Evolutionary conservation across 2,888 invertebrate species (phyloP), one percentile per base, ranked within the genome.

Genomic region (Volucella inanis): DNA sequence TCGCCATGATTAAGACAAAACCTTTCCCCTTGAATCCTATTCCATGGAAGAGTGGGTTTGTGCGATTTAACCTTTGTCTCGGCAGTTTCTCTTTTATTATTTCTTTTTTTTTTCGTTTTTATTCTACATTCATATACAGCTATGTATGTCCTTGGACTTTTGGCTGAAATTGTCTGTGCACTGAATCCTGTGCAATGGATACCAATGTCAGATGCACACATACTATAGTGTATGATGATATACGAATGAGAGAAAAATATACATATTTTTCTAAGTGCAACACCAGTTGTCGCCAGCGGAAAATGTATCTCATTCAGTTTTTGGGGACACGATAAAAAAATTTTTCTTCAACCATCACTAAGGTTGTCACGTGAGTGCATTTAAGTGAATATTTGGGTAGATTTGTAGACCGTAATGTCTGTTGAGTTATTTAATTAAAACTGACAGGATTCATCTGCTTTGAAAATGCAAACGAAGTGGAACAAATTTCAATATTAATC

Each of bases 61-160:
- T 57, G 11, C 50, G 39, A 57, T 81, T 76, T 81, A 70, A 75
- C 62, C 64, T 81, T 72, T 71, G 22, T 80, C 76, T 82, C 71
- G 52, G 52, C 43, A 62, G 47, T 59, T 45, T 52, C 39, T 62
- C 43, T 31, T 55, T 10, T 57, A 52, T 49, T n/a, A n/a, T n/a
- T n/a, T n/a, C n/a, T n/a, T 47, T 61, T 59, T 22, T 52, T 50
- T 39, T 75, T 45, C 62, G 14, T 38, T 45, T n/a, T 65, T 52
- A 15, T 68, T 57, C 14, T 57, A 14, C 47, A 49, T 45, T 61
- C 22, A 15, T 38, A 52, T 41, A 41, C 59, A 8, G 52, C 39
- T 38, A 55, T 31, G 31, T 31, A 31, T 83, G 79, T 79, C 83
- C 79, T 84, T 84, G 83, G 83, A 79, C 83, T 79, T 84, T 79